These are phyloP conservation scores for Fulmarus glacialis DNA, from an alignment of 2,113 vertebrate species.

Conservation along the genomic window DNA sequence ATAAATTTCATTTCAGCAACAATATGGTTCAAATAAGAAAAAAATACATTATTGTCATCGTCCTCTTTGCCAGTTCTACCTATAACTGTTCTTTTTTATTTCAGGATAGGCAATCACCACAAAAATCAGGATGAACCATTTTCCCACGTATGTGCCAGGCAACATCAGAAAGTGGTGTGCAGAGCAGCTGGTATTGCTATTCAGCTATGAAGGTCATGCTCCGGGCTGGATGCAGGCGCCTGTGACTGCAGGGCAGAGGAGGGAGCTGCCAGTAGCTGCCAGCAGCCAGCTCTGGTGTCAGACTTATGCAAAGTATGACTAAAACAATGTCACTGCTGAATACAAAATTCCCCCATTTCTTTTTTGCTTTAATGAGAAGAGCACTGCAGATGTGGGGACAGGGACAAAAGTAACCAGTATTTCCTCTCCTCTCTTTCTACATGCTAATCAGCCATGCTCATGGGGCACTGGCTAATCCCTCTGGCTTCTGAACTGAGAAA, in stretches of 20 bases:
- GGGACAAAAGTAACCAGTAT: slow-evolving; percentile 39
- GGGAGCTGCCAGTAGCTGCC: not conserved
- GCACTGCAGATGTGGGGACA: not conserved
- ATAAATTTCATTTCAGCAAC: not conserved
- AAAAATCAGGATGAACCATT: not conserved
- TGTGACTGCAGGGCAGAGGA: not conserved
- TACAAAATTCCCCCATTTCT: not conserved
- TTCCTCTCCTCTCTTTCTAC: not conserved
- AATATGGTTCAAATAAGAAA: not conserved
- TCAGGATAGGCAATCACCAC: not conserved
- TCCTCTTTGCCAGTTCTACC: not conserved
- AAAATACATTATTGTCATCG: not conserved
- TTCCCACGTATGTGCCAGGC: not conserved
- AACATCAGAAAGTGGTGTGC: not conserved
- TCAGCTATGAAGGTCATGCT: not conserved
- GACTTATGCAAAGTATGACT: not conserved
- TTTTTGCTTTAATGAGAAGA: not conserved
- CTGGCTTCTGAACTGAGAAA: slow-evolving; percentile 21
- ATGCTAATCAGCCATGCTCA: not conserved
- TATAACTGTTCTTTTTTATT: not conserved
- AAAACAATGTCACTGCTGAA: not conserved
- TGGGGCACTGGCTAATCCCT: not conserved
- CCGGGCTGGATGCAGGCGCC: not conserved
- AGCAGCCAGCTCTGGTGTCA: not conserved
- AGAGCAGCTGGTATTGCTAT: not conserved